Evolutionary conservation across 2,888 invertebrate genomes (phyloP).

Genomic region (Saturnia japonica): DNA sequence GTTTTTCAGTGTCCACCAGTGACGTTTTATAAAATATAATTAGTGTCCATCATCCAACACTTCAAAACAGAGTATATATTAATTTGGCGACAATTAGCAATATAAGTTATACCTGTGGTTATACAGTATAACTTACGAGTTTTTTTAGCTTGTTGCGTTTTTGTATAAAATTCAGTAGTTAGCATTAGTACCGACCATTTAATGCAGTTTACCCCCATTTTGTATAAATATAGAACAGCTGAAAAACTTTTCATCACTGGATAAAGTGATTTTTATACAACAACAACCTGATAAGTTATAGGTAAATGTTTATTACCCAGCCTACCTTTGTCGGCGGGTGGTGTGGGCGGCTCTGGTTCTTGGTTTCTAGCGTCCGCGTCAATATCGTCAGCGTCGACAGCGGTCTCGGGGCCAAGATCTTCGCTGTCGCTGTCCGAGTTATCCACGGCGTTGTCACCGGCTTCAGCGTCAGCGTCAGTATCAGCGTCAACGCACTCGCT

Average conservation of each 20-base stretch:
- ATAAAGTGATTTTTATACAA: neutral
- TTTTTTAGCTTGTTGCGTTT: no score
- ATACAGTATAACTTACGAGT: no score
- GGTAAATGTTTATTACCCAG: neutral
- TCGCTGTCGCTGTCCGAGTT: constrained; percentile 82
- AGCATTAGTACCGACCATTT: no score
- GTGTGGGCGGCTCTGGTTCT: constrained; percentile 80
- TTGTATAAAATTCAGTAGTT: no score
- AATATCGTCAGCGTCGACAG: constrained; percentile 86
- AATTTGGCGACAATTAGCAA: neutral
- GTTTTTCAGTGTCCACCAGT: no score
- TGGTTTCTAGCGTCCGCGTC: constrained; percentile 70
- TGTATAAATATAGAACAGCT: no score
- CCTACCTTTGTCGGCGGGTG: constrained; percentile 81
- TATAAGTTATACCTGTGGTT: no score
- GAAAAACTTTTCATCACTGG: no score
- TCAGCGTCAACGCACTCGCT: constrained; percentile 54
- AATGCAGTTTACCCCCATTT: no score
- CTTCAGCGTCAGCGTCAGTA: constrained; percentile 40
- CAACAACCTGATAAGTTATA: neutral
- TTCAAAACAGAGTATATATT: neutral
- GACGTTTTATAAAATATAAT: no score
- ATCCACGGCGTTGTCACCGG: constrained; percentile 65
- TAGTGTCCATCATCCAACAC: no score
- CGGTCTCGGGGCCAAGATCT: constrained; percentile 89